Evolutionary conservation across 2,113 vertebrate species (phyloP), one percentile per base, ranked within the genome.

Genomic region (Notiomystis cincta): DNA sequence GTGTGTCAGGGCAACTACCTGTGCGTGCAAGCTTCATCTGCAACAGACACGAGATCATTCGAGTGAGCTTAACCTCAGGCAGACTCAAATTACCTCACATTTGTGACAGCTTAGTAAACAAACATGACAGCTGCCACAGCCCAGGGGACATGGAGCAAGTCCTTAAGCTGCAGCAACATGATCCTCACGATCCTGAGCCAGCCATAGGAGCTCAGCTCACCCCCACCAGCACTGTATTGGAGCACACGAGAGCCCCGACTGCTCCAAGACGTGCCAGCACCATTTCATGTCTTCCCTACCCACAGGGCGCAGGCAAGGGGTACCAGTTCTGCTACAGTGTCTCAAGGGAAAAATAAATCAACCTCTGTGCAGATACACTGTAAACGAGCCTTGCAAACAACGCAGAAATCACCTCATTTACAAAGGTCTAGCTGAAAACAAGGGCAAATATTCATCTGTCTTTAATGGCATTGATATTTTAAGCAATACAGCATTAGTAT

Each of bases 31-130:
- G 23, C 60, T 47, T 37, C 24, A 70, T 33, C 33, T 45, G 51
- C 20, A n/a, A 58, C 0, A 70, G 50, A 58, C 14, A 0, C 0
- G 16, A 75, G 84, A 84, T 54, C 77, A 24, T 5, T 44, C 0
- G 0, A 45, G 23, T 2, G 47, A 84, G 51, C 53, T 75, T 78
- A 70, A 95, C 89, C 87, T 56, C 58, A 35, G 79, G 83, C 77
- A 82, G 82, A 64, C 56, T 42, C 83, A 10, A 87, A 89, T 57
- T 44, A 62, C 64, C 57, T 70, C 84, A 30, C 1, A 0, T 75
- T 56, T 84, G 60, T 7, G 1, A n/a, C 87, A 89, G 60, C 69
- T 81, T 75, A 78, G 87, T 62, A 81, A 91, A 84, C 62, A 82
- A 84, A 89, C 35, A 13, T 6, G 87, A 84, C 81, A 91, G 65